Evolutionary conservation across 2,888 invertebrate species (phyloP), one percentile per base, ranked within the genome.

Genomic region (Alloplasta piceator): DNA sequence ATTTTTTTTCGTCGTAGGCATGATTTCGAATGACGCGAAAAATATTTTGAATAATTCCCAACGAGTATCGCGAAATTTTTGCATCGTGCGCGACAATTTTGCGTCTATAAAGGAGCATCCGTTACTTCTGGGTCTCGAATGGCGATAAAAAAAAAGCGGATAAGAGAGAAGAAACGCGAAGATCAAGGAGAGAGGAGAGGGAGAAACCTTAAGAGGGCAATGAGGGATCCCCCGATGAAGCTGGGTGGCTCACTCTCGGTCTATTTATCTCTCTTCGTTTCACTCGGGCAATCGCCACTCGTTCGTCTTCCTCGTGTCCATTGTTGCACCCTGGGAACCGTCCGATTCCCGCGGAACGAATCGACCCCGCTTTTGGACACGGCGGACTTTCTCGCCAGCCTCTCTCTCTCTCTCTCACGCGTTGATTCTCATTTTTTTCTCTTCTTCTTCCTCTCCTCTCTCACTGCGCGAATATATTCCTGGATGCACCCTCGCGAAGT

Each of bases 281-380:
- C 9, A 36, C 70, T 9, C 38, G 26, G 46, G 26, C 26, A 26
- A 26, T 26, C 26, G 26, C 26, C 26, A 26, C 3, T 26, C 26
- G 26, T 14, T 38, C 43, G 52, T 61, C 67, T 60, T 60, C 9
- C 43, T 75, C 41, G 43, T 10, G 43, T 63, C 60, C 70, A 76
- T 77, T 71, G 71, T 71, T 71, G 71, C 77, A 77, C 50, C 77
- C 70, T 77, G 77, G 71, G 77, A 77, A 77, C 77, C 77, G 64
- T 48, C 71, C 41, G 76, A 76, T 76, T 70, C 63, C 46, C 68
- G 68, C 52, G 60, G 63, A 63, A 46, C 70, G 56, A 63, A 68
- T 4, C 46, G 14, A 61, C 43, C 39, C 9, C 36, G 56, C 48
- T 64, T 63, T 76, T 63, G 48, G 10, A 56, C 41, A 52, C 55